Evolutionary conservation across 1,140 invertebrate species (phyloP).

Genomic region (Drosophila ironensis): DNA sequence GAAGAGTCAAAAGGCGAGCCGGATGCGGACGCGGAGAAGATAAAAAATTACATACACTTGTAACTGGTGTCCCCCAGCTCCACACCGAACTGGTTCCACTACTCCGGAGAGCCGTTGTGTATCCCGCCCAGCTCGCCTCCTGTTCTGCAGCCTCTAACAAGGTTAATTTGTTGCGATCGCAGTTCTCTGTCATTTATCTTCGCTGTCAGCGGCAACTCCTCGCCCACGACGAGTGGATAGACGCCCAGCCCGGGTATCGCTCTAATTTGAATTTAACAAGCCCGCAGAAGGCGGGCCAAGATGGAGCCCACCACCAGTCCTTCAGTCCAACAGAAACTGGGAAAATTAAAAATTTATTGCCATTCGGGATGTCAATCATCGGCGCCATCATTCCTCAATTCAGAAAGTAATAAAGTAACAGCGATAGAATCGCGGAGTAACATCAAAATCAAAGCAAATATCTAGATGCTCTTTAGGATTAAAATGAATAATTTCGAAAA

Average conservation of each 20-base stretch:
- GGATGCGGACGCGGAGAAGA: constrained; percentile 49
- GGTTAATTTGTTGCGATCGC: constrained; percentile 79
- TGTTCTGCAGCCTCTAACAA: constrained; percentile 59
- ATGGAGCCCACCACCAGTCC: constrained; percentile 16
- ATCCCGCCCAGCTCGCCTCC: constrained; percentile 14
- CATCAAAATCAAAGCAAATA: not conserved
- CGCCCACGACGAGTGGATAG: constrained; percentile 17
- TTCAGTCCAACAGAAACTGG: constrained; percentile 55
- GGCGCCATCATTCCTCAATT: constrained; percentile 27
- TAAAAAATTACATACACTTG: constrained; percentile 81
- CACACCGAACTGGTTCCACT: constrained; percentile 1
- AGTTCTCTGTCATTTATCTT: constrained; percentile 77
- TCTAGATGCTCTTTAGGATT: not conserved
- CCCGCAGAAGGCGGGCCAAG: constrained; percentile 19
- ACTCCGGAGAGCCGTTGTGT: constrained; percentile 24
- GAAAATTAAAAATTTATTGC: constrained; percentile 80
- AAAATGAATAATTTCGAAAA: too few relatives aligned
- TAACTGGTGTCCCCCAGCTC: constrained; percentile 50
- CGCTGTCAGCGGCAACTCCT: constrained; percentile 65
- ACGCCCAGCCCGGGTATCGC: constrained; percentile 24
- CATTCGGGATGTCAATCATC: constrained; percentile 69
- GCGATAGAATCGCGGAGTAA: not conserved
- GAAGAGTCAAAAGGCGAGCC: constrained; percentile 23
- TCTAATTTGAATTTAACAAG: constrained; percentile 81
- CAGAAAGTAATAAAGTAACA: constrained; percentile 41